phyloP scores from a whole-genome alignment of 2,113 vertebrate species.

The Pollimyrus isidori region DNA sequence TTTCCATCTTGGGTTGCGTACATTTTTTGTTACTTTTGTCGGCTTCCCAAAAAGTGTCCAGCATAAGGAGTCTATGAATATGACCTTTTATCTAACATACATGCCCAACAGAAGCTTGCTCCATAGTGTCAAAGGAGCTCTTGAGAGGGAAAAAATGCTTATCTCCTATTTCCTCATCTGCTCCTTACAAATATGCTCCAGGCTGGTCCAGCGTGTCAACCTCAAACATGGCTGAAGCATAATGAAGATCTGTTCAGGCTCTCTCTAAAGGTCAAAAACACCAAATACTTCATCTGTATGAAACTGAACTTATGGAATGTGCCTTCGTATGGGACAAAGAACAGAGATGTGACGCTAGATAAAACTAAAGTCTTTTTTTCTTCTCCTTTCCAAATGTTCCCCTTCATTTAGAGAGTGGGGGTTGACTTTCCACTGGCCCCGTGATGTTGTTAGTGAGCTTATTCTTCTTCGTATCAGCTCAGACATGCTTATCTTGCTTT shows the following conservation, averaged over 20 bases:
- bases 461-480: not conserved
- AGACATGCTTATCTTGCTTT: not conserved
- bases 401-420: not conserved
- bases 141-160: constrained; percentile 5
- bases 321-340: not conserved
- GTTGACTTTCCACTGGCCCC: not conserved
- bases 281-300: constrained; percentile 2
- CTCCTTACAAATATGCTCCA: not conserved
- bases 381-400: not conserved
- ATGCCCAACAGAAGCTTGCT: not conserved
- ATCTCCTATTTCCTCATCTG: not conserved
- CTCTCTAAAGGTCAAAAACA: constrained; percentile 7
- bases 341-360: not conserved
- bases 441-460: not conserved
- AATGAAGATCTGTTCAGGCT: constrained; percentile 10
- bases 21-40: not conserved
- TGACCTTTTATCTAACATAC: constrained; percentile 6
- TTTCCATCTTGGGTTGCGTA: not conserved
- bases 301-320: not conserved
- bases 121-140: not conserved
- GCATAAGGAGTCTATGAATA: constrained; percentile 9
- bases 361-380: not conserved
- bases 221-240: constrained; percentile 7
- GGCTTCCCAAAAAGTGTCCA: not conserved
- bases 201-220: not conserved